Conservation (phyloP, 2,113 vertebrate species). For the Paradoxurus hermaphroditus region DNA sequence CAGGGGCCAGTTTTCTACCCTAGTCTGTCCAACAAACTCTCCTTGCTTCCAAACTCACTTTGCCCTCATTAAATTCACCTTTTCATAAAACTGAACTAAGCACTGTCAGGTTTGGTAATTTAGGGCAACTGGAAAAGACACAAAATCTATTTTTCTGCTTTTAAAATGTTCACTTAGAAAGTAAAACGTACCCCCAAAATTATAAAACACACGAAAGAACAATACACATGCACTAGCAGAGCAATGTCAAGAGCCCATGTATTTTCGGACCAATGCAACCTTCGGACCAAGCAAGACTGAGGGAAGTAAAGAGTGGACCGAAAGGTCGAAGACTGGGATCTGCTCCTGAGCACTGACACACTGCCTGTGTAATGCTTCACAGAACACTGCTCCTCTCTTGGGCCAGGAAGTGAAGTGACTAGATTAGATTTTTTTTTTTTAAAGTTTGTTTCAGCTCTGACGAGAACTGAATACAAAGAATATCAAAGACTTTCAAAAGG, state of each 20-base stretch:
- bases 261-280: not conserved
- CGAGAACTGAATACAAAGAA: not conserved
- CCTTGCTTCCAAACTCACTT: not conserved
- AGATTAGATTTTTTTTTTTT: not conserved
- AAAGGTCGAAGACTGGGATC: not conserved
- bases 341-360: not conserved
- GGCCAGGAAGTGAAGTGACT: not conserved
- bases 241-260: not conserved
- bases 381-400: not conserved
- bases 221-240: not conserved
- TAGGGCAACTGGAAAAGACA: not conserved
- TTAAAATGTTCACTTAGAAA: not conserved
- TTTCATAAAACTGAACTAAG: not conserved
- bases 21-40: not conserved
- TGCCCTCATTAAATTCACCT: not conserved
- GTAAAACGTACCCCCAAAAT: not conserved
- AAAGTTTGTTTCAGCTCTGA: not conserved
- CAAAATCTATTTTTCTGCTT: not conserved
- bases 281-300: not conserved
- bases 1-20: not conserved
- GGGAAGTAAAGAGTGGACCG: not conserved
- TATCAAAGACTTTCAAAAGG: not conserved
- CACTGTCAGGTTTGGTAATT: not conserved
- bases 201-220: not conserved
- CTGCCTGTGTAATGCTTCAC: not conserved